Conservation (phyloP, 2,113 vertebrate species). For the Ardeotis arabs region DNA sequence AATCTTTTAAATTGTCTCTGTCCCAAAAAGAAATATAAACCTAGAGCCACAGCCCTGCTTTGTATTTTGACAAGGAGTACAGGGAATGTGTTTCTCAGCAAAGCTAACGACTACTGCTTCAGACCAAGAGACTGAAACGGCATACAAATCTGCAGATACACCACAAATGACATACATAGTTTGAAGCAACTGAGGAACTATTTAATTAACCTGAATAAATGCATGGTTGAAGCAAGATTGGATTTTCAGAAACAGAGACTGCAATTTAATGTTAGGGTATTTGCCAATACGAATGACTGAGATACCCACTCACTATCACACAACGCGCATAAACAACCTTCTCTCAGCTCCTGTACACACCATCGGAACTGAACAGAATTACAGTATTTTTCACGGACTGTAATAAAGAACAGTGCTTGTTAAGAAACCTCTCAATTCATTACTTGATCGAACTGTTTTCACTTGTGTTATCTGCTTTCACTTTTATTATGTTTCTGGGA, state of each 20-base stretch:
- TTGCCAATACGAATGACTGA: background rate
- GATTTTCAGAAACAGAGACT: background rate
- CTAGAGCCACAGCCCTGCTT: background rate
- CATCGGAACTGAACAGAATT: background rate
- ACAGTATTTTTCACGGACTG: background rate
- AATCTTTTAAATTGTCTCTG: background rate
- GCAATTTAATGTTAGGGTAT: background rate
- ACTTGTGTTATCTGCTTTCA: background rate
- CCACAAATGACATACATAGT: background rate
- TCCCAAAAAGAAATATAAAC: background rate
- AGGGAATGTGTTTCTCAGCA: background rate
- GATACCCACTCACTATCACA: background rate
- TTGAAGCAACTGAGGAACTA: background rate
- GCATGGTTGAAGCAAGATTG: background rate
- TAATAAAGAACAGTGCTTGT: background rate
- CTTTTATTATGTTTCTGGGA: background rate
- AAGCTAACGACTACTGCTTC: background rate
- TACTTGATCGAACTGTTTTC: background rate
- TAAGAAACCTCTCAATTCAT: background rate
- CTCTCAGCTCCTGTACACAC: background rate
- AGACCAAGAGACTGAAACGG: background rate
- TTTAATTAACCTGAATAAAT: background rate
- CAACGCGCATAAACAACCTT: accelerated
- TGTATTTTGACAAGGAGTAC: background rate
- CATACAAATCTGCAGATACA: background rate